Evolutionary conservation across 2,113 vertebrate species (phyloP).

Genomic region (Arvicanthis niloticus): DNA sequence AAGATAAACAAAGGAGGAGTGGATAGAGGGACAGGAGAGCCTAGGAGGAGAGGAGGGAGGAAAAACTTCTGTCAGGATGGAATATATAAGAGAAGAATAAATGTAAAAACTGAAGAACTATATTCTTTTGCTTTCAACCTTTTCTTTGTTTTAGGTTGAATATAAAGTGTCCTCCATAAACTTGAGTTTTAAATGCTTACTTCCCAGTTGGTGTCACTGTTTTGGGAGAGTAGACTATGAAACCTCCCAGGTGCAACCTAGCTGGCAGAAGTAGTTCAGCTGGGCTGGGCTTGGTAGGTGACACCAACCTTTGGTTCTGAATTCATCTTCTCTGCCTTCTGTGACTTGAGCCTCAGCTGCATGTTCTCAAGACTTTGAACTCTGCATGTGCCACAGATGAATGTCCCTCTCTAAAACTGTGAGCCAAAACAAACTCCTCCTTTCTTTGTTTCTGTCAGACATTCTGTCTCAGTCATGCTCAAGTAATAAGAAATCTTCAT

Average conservation of each 20-base stretch:
- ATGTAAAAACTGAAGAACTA: not conserved
- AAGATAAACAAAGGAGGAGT: not conserved
- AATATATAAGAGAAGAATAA: not conserved
- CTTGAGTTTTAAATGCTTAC: not conserved
- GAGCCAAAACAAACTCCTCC: not conserved
- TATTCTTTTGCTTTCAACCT: not conserved
- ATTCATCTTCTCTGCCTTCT: not conserved
- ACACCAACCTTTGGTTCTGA: not conserved
- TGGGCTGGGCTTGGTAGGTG: too few species aligned
- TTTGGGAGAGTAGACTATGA: not conserved
- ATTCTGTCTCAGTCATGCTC: not conserved
- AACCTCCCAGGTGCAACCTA: not conserved
- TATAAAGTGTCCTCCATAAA: not conserved
- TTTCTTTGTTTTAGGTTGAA: not conserved
- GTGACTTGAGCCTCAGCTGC: not conserved
- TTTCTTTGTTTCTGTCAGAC: not conserved
- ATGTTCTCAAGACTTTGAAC: not conserved
- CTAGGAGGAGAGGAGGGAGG: not conserved
- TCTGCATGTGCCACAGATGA: not conserved
- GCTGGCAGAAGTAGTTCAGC: not conserved
- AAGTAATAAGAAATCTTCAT: not conserved
- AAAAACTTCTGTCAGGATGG: not conserved
- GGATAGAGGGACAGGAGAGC: not conserved
- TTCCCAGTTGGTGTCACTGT: not conserved
- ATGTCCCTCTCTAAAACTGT: not conserved